A percentile compares a stretch with the other conserved stretches of the same genome.
These are phyloP conservation scores for Monomorium pharaonis DNA, from an alignment of 1,140 invertebrate species.

Conservation along the genomic window DNA sequence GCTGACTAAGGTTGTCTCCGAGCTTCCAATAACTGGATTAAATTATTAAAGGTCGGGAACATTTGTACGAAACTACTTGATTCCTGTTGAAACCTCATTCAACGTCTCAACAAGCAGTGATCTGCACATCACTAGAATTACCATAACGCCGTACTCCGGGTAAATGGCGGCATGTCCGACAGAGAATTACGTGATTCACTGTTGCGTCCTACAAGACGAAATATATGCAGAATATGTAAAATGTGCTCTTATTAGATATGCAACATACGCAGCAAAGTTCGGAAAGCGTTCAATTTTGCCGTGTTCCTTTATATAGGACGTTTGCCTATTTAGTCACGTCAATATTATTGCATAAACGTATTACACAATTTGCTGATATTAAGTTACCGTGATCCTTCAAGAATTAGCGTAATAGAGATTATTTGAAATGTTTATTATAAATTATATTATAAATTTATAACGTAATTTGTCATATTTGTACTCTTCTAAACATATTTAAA, in stretches of 20 bases:
- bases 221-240: conserved; percentile 56
- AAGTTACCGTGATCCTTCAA: neutral
- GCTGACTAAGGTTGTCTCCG: neutral
- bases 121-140: conserved; percentile 53
- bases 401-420: neutral
- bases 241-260: conserved; percentile 49
- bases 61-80: conserved; percentile 56
- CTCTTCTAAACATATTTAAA: neutral
- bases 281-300: conserved; percentile 20
- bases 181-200: conserved; percentile 56
- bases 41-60: conserved; percentile 48
- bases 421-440: neutral
- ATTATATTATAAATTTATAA: neutral
- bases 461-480: neutral
- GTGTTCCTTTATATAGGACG: neutral
- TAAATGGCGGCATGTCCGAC: conserved; percentile 55
- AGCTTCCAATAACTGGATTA: conserved; percentile 43
- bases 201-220: conserved; percentile 34
- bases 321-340: neutral
- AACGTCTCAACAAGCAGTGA: conserved; percentile 46
- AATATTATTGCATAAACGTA: neutral
- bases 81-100: conserved; percentile 58
- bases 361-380: neutral
- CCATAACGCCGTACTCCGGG: conserved; percentile 32
- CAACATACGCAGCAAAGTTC: neutral